Percentiles rank a stretch among this genome's conserved stretches.
Conservation (phyloP, 2,113 vertebrate genomes). For the Addax nasomaculatus region DNA sequence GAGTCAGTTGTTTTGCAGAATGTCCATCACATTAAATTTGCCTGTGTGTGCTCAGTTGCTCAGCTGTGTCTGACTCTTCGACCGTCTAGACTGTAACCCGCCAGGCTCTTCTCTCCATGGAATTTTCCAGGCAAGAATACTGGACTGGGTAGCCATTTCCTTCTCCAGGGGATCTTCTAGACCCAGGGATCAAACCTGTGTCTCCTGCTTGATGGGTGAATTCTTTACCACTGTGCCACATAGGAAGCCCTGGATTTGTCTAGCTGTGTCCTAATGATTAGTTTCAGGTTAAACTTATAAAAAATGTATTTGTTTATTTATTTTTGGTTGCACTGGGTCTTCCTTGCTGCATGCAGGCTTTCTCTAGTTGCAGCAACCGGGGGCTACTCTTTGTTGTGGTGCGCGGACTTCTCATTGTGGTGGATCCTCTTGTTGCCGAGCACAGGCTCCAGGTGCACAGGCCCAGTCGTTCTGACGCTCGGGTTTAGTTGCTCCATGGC, state of each 20-base stretch:
- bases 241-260: not conserved
- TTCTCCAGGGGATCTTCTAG: not conserved
- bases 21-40: not conserved
- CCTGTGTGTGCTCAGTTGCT: not conserved
- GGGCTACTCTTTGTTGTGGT: not conserved
- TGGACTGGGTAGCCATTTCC: not conserved
- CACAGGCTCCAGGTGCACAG: not conserved
- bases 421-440: not conserved
- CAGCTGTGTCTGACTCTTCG: not conserved
- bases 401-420: not conserved
- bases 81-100: not conserved
- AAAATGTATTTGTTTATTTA: not conserved
- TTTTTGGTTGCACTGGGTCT: not conserved
- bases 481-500: not conserved
- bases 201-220: not conserved
- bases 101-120: not conserved
- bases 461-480: rapidly evolving
- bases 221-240: not conserved
- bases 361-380: not conserved
- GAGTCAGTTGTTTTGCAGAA: not conserved
- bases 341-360: not conserved
- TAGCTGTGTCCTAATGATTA: not conserved
- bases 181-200: not conserved
- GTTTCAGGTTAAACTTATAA: not conserved
- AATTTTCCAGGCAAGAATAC: not conserved